Percentiles rank a stretch among this genome's conserved stretches.
These are phyloP conservation scores for Pocillopora grandis DNA, from an alignment of 92 coral and sea anemone species.

Conservation along the genomic window DNA sequence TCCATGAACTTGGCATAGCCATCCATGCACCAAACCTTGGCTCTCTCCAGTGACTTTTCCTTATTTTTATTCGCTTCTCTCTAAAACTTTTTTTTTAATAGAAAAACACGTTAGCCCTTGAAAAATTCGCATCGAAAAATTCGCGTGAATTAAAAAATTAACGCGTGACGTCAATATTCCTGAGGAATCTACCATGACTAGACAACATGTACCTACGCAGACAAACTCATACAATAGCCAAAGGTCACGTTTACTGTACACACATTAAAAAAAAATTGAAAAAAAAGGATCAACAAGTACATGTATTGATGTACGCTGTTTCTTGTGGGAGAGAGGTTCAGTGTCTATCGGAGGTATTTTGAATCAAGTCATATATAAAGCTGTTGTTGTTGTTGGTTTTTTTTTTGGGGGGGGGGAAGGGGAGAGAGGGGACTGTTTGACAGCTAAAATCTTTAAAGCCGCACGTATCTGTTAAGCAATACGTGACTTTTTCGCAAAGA, in stretches of 20 bases:
- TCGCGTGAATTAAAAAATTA: neutral
- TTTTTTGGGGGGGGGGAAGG: too few species aligned
- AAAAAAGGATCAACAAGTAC: too few species aligned
- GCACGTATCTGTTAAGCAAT: too few species aligned
- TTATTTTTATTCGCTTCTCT: neutral
- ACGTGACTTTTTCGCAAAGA: too few species aligned
- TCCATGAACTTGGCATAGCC: conserved; percentile 48
- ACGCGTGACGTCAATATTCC: conserved; percentile 13
- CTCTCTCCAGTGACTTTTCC: conserved; percentile 33
- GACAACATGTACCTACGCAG: neutral
- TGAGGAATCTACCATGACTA: neutral
- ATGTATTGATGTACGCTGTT: too few species aligned
- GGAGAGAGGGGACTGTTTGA: too few species aligned
- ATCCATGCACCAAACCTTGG: conserved; percentile 52
- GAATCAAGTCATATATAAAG: too few species aligned
- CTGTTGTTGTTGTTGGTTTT: too few species aligned
- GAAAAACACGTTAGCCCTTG: neutral
- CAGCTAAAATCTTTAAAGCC: too few species aligned
- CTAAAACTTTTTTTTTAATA: neutral
- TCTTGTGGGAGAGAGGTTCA: too few species aligned
- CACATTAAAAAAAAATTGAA: too few species aligned
- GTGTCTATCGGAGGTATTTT: too few species aligned
- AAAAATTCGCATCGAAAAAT: conserved; percentile 1
- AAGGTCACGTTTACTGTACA: neutral
- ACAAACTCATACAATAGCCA: neutral